A percentile compares a stretch with the other conserved stretches of the same genome.
phyloP scores from a whole-genome alignment of 2,113 vertebrate species.

The Phainopepla nitens region DNA sequence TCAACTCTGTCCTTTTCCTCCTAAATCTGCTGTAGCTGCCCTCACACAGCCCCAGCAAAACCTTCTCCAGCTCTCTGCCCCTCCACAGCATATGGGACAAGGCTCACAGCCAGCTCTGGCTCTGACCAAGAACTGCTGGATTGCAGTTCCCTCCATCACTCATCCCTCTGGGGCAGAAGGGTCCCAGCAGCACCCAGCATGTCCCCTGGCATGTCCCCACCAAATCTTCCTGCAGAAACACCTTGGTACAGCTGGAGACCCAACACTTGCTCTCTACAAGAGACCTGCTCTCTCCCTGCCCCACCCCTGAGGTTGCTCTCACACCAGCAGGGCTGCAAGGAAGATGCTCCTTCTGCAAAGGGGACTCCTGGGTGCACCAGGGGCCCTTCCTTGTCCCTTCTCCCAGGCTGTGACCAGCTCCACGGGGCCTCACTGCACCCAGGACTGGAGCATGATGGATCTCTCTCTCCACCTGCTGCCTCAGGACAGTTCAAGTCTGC shows the following conservation, averaged over 20 bases:
- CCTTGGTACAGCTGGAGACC: neutral
- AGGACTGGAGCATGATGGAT: rapidly evolving
- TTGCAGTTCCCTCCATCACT: neutral
- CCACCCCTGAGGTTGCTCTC: neutral
- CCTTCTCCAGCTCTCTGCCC: neutral
- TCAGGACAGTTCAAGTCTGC: neutral
- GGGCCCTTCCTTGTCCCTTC: neutral
- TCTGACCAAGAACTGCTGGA: neutral
- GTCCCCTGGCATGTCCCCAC: neutral
- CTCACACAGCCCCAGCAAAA: neutral
- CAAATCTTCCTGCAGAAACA: neutral
- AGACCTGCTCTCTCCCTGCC: neutral
- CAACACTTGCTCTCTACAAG: neutral
- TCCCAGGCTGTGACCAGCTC: neutral
- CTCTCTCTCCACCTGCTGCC: neutral
- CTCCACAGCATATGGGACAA: neutral
- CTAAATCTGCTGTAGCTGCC: neutral
- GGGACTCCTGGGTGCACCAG: neutral
- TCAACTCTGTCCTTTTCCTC: neutral
- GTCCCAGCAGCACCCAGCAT: neutral
- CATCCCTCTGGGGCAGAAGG: neutral
- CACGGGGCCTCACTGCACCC: rapidly evolving
- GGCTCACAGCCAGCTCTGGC: neutral
- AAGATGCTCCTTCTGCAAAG: neutral
- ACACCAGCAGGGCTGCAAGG: neutral